Percentiles rank a stretch among this genome's conserved stretches.
These are phyloP conservation scores for Amniataba percoides DNA, from an alignment of 2,797 vertebrate species.

Conservation along the genomic window DNA sequence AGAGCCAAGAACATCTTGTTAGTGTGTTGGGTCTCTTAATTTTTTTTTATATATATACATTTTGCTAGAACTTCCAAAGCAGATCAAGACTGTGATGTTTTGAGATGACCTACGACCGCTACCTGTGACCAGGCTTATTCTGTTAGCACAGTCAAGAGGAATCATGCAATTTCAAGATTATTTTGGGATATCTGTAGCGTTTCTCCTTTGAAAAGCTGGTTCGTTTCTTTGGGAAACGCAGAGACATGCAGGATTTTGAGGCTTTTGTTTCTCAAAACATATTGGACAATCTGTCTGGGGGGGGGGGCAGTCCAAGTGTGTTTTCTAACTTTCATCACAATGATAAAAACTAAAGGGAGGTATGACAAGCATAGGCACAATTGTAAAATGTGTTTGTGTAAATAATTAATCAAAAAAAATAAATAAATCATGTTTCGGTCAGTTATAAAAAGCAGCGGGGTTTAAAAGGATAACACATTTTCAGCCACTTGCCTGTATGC, in stretches of 20 bases:
- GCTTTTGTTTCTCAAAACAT: conserved; percentile 28
- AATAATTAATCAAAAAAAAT: conserved; percentile 37
- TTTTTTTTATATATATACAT: conserved; percentile 23
- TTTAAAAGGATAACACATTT: conserved; percentile 38
- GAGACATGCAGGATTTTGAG: conserved; percentile 15
- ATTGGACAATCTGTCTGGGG: too few species aligned
- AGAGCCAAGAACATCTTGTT: conserved; percentile 30
- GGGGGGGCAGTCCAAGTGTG: conserved; percentile 12
- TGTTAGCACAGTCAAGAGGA: conserved; percentile 26
- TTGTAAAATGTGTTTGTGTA: conserved; percentile 52
- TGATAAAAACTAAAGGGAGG: conserved; percentile 58
- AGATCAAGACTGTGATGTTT: conserved; percentile 53
- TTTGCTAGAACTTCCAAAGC: conserved; percentile 79
- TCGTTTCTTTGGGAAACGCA: conserved; percentile 33
- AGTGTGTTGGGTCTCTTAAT: neutral
- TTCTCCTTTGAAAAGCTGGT: conserved; percentile 27
- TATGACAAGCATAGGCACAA: conserved; percentile 43
- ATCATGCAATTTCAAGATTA: conserved; percentile 38
- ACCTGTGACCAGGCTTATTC: conserved; percentile 45
- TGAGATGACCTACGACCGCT: conserved; percentile 30
- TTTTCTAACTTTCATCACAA: conserved; percentile 41
- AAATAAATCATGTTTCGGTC: conserved; percentile 42
- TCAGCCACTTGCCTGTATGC: conserved; percentile 42
- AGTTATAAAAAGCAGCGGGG: conserved; percentile 30
- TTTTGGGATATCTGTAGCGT: conserved; percentile 52